phyloP scores from a whole-genome alignment of 2,113 vertebrate species.

The Anolis carolinensis region DNA sequence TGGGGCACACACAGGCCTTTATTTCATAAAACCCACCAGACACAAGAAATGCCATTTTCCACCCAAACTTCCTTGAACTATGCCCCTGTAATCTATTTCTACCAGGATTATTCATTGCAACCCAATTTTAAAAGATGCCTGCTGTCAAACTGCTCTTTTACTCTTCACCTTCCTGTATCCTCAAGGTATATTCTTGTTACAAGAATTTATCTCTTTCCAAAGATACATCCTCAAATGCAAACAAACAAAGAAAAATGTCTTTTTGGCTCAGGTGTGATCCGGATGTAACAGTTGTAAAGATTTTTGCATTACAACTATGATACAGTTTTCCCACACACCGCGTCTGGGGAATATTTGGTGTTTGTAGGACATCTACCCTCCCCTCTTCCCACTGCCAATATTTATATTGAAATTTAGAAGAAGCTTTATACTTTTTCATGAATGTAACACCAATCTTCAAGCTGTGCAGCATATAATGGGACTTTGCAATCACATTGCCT shows the following conservation, averaged over 20 bases:
- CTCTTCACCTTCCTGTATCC: neutral
- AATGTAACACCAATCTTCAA: neutral
- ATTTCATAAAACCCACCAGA: slow-evolving; percentile 26
- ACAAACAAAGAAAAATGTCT: neutral
- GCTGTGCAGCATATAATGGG: neutral
- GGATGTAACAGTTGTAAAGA: neutral
- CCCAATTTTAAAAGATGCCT: neutral
- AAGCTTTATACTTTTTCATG: neutral
- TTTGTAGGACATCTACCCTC: neutral
- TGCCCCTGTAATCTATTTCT: slow-evolving; percentile 11
- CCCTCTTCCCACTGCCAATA: too few relatives aligned
- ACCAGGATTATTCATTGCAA: neutral
- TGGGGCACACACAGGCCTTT: neutral
- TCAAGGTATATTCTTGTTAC: slow-evolving; percentile 1
- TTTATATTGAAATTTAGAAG: neutral
- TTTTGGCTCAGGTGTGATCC: neutral
- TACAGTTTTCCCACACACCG: neutral
- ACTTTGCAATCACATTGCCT: neutral
- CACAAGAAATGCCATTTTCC: neutral
- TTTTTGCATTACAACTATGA: neutral
- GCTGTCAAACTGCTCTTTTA: neutral
- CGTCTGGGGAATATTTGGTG: neutral
- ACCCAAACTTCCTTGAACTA: slow-evolving; percentile 2
- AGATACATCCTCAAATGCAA: neutral
- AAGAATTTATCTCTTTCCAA: neutral